Evolutionary conservation across 2,113 vertebrate genomes (phyloP).

Genomic region (Coreoperca whiteheadi): DNA sequence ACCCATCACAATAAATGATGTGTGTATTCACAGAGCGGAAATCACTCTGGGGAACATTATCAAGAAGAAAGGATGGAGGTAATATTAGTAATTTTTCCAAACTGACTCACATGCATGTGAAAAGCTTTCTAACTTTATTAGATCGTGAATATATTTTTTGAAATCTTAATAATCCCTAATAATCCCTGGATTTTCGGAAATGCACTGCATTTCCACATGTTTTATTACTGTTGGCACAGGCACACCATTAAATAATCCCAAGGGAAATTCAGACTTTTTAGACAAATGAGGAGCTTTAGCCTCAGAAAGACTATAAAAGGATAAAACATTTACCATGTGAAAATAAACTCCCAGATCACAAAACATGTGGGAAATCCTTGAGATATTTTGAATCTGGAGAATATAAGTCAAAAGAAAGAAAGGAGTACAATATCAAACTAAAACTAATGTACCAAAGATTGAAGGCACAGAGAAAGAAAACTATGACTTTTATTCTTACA

Average conservation of each 20-base stretch:
- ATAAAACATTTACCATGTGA: slow-evolving; percentile 25
- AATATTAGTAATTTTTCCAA: slow-evolving; percentile 43
- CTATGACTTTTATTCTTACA: background rate
- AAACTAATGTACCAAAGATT: background rate
- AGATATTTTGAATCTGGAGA: slow-evolving; percentile 16
- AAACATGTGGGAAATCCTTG: slow-evolving; percentile 3
- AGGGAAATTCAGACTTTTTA: slow-evolving; percentile 30
- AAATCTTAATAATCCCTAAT: slow-evolving; percentile 30
- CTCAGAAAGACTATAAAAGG: slow-evolving; percentile 56
- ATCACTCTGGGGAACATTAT: slow-evolving; percentile 86
- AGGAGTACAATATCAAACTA: background rate
- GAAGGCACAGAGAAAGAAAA: background rate
- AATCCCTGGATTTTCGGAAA: slow-evolving; percentile 41
- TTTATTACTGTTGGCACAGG: slow-evolving; percentile 13
- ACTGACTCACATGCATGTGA: slow-evolving; percentile 39
- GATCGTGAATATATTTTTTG: slow-evolving; percentile 11
- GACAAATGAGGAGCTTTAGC: slow-evolving; percentile 23
- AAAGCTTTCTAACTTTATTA: slow-evolving; percentile 23
- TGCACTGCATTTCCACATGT: slow-evolving; percentile 8
- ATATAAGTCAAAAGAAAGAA: background rate
- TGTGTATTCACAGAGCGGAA: slow-evolving; percentile 80
- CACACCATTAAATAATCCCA: slow-evolving; percentile 37
- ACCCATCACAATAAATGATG: slow-evolving; percentile 13
- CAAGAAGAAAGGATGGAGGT: slow-evolving; percentile 88
- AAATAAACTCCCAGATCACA: slow-evolving; percentile 33